These are phyloP conservation scores for Paratilapia polleni DNA, from an alignment of 2,113 vertebrate genomes.

Conservation along the genomic window DNA sequence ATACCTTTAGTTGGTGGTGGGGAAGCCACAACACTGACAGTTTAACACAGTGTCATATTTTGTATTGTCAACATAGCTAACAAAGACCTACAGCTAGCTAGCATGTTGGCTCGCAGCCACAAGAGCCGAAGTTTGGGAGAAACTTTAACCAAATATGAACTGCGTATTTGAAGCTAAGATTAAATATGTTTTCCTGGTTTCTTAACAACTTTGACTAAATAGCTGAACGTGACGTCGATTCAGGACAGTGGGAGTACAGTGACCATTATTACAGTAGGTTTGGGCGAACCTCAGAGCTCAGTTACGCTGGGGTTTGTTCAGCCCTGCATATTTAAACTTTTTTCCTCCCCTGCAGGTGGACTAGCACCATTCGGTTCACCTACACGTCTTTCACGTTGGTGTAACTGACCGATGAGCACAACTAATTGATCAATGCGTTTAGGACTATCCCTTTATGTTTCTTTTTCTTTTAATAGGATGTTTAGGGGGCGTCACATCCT, in stretches of 20 bases:
- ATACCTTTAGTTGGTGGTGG: too few species aligned
- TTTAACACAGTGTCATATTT: background rate
- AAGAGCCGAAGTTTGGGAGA: background rate
- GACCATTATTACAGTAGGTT: background rate
- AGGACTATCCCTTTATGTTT: background rate
- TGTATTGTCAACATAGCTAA: background rate
- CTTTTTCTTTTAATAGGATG: conserved; percentile 67
- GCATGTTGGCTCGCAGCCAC: too few species aligned
- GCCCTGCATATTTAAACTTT: background rate
- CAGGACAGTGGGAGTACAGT: background rate
- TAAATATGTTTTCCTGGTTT: background rate
- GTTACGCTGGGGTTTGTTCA: background rate
- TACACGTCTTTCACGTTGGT: background rate
- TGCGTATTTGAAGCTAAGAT: background rate
- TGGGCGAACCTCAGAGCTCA: background rate
- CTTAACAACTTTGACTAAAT: background rate
- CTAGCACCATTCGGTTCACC: background rate
- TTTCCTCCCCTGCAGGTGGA: background rate
- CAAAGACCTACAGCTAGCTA: background rate
- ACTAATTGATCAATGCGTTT: background rate
- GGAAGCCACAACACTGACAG: background rate
- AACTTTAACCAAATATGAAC: background rate
- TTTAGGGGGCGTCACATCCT: conserved; percentile 59
- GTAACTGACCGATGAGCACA: background rate
- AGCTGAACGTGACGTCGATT: background rate